Evolutionary conservation across 2,113 vertebrate species (phyloP), one percentile per base, ranked within the genome.

Genomic region (Thalassarche chlororhynchos): DNA sequence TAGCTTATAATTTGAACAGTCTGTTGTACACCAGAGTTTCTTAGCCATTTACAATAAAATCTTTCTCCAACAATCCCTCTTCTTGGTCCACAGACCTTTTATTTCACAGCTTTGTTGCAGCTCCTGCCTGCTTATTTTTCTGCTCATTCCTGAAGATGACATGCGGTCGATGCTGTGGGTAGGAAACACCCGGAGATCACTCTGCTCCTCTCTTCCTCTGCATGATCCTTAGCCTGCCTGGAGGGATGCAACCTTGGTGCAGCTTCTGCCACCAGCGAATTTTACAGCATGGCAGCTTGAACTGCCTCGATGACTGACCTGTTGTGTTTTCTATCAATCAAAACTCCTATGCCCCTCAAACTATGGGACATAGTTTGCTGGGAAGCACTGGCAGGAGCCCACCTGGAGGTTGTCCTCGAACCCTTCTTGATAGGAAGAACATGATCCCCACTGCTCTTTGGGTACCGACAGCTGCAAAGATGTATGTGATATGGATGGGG

Each of bases 391-490:
- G 2, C 32, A 64, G n/a, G 36, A 80, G 8, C 40, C 20, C 2
- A 0, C 4, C 58, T 94, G 34, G 49, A 65, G 17, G 5, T 31
- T 76, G 44, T 34, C 29, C 47, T 77, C 4, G 5, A 90, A 20
- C 16, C 29, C 62, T 24, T 69, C 36, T 14, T 89, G 8, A 5
- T 14, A 10, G 28, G 19, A 62, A 80, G 55, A 72, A 51, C 20
- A 40, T 0, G 0, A 31, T 61, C 0, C 0, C 31, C 18, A 6
- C 49, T 61, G 34, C 16, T 16, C 17, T 17, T 47, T 36, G 34
- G 36, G 38, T 47, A 44, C 68, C 17, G 18, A 31, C 29, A 40
- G 34, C 62, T 49, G 58, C 72, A 74, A 24, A 81, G 64, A 6
- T 23, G 9, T 16, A 3, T 9, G 9, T 28, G 42, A 21, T 51